Evolutionary conservation across 2,113 vertebrate genomes (phyloP), one percentile per base, ranked within the genome.

Genomic region (Eurypyga helias): DNA sequence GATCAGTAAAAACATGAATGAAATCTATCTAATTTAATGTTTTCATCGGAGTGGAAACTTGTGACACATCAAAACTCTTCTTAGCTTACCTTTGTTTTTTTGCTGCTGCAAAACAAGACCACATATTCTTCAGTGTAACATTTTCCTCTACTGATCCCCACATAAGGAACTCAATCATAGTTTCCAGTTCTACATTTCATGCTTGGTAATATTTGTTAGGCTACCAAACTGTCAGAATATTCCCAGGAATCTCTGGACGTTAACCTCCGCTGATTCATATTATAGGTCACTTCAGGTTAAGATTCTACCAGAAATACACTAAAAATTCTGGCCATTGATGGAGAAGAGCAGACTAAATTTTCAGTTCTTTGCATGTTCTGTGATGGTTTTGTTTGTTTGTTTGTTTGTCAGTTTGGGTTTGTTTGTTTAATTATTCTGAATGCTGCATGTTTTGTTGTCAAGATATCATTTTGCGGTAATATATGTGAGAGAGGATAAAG

Each of bases 21-120:
- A 88, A 94, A 93, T 88, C 70, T 83, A 38, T 91, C 57, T 93
- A 79, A 66, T 80, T 64, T 85, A 82, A 48, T 91, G 36, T 94
- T 93, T 96, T 87, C n/a, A 46, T 61, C 76, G 70, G 80, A 48
- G 67, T 38, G 73, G 64, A 94, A 93, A 85, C 25, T 77, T 72
- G 28, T 52, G 62, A 87, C 62, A 77, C 3, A 0, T 80, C 49
- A 55, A 67, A 48, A 52, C 26, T 51, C 38, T 79, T 89, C 54
- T 81, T 89, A 65, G 36, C 25, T 86, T 80, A 36, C 34, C n/a
- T 82, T 70, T 75, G 16, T 0, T 41, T 95, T 87, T 61, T 91
- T 83, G 19, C 41, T 81, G 34, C 41, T 91, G 34, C 55, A 76
- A 89, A 94, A 72, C 17, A 43, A 72, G 90, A n/a, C 0, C 13